Conservation (phyloP, 2,797 vertebrate species). For the Sebastes taczanowskii region DNA sequence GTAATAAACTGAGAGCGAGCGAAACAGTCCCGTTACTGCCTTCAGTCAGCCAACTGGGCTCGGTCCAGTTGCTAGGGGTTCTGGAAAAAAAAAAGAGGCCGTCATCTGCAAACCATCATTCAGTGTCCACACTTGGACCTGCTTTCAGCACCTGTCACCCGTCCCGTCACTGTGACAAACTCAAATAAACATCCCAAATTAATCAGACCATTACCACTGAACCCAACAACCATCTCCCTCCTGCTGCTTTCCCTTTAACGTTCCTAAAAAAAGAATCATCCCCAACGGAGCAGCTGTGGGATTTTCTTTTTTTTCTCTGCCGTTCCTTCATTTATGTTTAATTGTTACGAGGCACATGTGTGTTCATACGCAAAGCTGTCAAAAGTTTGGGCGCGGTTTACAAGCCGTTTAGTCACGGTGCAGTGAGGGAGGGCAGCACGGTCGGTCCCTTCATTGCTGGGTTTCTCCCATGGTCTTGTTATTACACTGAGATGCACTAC, state of each 20-base stretch:
- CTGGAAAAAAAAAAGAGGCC: conserved; percentile 65
- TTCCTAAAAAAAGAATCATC: conserved; percentile 21
- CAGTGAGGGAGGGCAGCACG: conserved; percentile 27
- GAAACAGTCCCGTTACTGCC: conserved; percentile 43
- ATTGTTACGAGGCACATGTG: conserved; percentile 61
- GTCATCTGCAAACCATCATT: conserved; percentile 73
- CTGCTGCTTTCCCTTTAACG: conserved; percentile 8
- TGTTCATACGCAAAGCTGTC: conserved; percentile 54
- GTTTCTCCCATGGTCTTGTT: conserved; percentile 17
- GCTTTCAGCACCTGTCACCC: conserved; percentile 71
- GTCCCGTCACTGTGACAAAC: conserved; percentile 61
- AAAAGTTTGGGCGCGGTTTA: conserved; percentile 65
- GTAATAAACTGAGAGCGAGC: conserved; percentile 32
- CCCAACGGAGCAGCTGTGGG: conserved; percentile 23
- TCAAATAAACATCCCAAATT: conserved; percentile 69
- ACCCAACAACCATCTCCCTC: conserved; percentile 37
- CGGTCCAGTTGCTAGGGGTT: conserved; percentile 57
- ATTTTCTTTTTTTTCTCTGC: background rate
- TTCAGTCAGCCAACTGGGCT: conserved; percentile 60
- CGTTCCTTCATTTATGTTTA: conserved; percentile 51
- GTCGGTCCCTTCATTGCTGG: conserved; percentile 41
- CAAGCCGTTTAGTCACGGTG: conserved; percentile 61
- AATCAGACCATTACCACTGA: conserved; percentile 64
- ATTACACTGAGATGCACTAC: conserved; percentile 5
- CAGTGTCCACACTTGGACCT: conserved; percentile 56